Evolutionary conservation across 2,888 invertebrate species (phyloP), one percentile per base, ranked within the genome.

Genomic region (Teleogryllus oceanicus): DNA sequence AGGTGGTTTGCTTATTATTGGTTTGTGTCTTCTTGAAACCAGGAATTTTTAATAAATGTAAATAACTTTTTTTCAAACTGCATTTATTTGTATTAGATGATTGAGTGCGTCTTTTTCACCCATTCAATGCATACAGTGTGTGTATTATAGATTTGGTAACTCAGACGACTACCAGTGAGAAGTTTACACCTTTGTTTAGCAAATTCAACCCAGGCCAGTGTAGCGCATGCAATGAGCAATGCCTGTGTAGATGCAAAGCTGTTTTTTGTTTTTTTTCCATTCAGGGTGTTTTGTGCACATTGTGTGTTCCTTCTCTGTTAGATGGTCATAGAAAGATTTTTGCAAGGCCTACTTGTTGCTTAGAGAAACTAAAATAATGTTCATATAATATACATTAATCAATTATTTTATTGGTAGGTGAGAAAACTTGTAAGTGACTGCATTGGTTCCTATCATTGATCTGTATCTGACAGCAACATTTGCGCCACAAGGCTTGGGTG

Each of bases 1-100:
- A 62, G 62, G 62, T 62, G 62, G 62, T 62, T n/a, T 62, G 62
- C 62, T 62, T 62, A 62, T 62, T 62, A 62, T 62, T 62, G 62
- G 62, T 62, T 62, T 62, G 62, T 62, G 62, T 62, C 62, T 62
- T 62, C 62, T 62, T 62, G 62, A 62, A 62, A 62, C 62, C 62
- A 62, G 62, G 62, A 62, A 62, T 62, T 62, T 62, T 62, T 62
- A 62, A 62, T 62, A 62, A 62, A 62, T 62, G 62, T 62, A 62
- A 62, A 62, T 62, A 62, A 62, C 62, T 62, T 62, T 62, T 62
- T 62, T 62, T 62, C 62, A 62, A 62, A 62, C 62, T 62, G 62
- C 62, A 62, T 62, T 62, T 62, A 62, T 62, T 62, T 62, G 62
- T 62, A 62, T 62, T 62, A 62, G 62, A 62, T 13, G 62, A 62